phyloP scores from a whole-genome alignment of 2,113 vertebrate genomes.

The Hyaena hyaena region DNA sequence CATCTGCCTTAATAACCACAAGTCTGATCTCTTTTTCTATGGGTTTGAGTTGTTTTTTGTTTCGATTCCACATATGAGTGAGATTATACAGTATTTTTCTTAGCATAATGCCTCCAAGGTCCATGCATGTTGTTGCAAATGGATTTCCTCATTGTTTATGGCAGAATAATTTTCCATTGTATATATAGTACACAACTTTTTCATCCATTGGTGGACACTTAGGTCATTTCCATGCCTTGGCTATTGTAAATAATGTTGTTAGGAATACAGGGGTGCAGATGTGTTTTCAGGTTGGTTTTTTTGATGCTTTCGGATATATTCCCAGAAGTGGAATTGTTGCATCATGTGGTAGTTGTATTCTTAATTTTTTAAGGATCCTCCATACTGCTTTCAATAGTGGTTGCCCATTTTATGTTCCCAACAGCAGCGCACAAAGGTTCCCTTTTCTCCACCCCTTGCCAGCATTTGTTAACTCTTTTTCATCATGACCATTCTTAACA shows the following conservation, averaged over 20 bases:
- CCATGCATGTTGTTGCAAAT: neutral
- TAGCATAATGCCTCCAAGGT: neutral
- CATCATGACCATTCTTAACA: neutral
- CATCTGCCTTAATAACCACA: neutral
- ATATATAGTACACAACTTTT: neutral
- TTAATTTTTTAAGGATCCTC: neutral
- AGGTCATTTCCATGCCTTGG: neutral
- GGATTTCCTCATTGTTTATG: neutral
- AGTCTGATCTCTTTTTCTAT: neutral
- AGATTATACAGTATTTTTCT: neutral
- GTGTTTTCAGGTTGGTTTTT: neutral
- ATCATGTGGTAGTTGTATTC: neutral
- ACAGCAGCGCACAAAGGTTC: neutral
- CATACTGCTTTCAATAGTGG: neutral
- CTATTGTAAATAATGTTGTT: neutral
- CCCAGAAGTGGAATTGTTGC: neutral
- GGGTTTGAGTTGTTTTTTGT: neutral
- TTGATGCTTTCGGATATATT: neutral
- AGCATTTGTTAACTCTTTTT: neutral
- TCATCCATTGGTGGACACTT: neutral
- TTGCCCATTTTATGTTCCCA: neutral
- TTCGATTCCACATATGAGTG: neutral
- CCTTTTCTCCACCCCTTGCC: neutral
- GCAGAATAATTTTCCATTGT: neutral
- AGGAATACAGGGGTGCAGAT: neutral